Conservation (phyloP, 2,113 vertebrate genomes). For the Rhegmatorhina hoffmannsi region DNA sequence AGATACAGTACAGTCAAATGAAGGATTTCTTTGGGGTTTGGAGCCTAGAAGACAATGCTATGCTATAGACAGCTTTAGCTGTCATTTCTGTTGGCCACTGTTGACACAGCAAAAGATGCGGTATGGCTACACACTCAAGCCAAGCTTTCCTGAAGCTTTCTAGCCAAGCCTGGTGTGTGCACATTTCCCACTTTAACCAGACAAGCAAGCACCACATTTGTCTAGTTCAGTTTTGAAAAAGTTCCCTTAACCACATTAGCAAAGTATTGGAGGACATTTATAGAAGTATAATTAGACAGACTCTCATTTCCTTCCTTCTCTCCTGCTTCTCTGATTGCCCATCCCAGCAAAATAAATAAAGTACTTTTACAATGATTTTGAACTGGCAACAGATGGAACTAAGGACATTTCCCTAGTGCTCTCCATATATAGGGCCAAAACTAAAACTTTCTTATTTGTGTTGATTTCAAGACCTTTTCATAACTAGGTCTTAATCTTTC, state of each 20-base stretch:
- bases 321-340: neutral
- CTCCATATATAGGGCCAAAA: neutral
- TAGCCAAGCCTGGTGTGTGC: neutral
- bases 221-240: slow-evolving; percentile 9
- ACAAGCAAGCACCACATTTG: neutral
- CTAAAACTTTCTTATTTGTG: neutral
- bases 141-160: slow-evolving; percentile 22
- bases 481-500: neutral
- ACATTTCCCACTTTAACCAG: neutral
- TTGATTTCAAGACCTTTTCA: neutral
- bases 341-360: neutral
- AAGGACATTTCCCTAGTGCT: neutral
- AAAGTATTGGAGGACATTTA: slow-evolving; percentile 33
- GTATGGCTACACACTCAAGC: neutral
- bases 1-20: neutral
- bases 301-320: slow-evolving; percentile 10
- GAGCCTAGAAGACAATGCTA: neutral
- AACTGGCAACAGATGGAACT: neutral
- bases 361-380: neutral
- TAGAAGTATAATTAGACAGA: neutral
- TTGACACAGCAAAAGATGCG: neutral
- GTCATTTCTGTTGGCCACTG: slow-evolving; percentile 21
- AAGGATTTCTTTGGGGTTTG: slow-evolving; percentile 10
- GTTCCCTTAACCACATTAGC: neutral
- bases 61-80: neutral